phyloP scores from a whole-genome alignment of 2,797 vertebrate species.

The Sphenodon punctatus region DNA sequence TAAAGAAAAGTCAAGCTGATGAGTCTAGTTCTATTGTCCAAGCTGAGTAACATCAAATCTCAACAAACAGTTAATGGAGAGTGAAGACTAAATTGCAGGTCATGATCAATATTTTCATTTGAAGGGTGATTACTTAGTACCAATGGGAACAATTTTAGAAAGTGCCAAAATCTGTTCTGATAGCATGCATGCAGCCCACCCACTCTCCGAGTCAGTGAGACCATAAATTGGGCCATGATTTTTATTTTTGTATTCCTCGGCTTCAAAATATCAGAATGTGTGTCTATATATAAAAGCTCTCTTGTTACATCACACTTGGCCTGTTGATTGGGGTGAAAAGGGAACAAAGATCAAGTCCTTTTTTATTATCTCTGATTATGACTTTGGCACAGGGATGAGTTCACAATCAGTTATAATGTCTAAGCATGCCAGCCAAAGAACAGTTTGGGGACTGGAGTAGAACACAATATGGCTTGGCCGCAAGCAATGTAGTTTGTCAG shows the following conservation, averaged over 20 bases:
- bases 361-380: not conserved
- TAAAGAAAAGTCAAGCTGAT: not conserved
- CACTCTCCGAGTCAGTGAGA: not conserved
- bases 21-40: not conserved
- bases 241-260: rapidly evolving
- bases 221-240: not conserved
- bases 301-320: not conserved
- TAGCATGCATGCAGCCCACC: not conserved
- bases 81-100: not conserved
- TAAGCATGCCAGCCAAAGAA: not conserved
- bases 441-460: not conserved
- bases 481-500: not conserved
- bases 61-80: not conserved
- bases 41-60: not conserved
- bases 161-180: rapidly evolving
- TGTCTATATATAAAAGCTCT: not conserved
- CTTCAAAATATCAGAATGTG: not conserved
- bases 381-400: slow-evolving; percentile 2
- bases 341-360: not conserved
- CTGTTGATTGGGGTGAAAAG: not conserved
- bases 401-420: not conserved
- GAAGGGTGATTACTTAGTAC: not conserved
- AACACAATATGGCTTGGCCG: not conserved
- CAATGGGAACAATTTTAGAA: not conserved
- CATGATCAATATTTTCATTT: not conserved